Evolutionary conservation across 2,113 vertebrate species (phyloP).

Genomic region (Hemiprocne comata): DNA sequence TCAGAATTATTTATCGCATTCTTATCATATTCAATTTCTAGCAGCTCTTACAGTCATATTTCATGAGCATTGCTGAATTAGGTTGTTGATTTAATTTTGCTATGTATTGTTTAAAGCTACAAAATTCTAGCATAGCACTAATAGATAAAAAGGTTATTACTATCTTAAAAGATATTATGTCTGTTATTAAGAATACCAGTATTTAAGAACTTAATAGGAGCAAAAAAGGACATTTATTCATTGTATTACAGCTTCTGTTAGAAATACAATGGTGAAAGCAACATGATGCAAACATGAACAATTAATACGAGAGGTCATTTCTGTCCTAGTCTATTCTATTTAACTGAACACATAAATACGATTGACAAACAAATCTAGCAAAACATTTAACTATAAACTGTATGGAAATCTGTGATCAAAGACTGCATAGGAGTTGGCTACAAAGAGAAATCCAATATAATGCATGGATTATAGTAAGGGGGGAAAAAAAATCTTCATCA

Average conservation of each 20-base stretch:
- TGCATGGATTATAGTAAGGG: not conserved
- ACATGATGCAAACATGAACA: not conserved
- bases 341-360: not conserved
- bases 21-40: not conserved
- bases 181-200: not conserved
- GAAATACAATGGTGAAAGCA: not conserved
- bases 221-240: not conserved
- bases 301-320: not conserved
- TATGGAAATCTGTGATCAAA: not conserved
- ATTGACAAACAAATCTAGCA: not conserved
- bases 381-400: not conserved
- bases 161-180: not conserved
- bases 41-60: not conserved
- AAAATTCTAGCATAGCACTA: not conserved
- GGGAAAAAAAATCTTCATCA: not conserved
- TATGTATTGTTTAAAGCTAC: not conserved
- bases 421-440: not conserved
- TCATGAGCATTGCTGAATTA: not conserved
- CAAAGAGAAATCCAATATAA: not conserved
- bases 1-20: not conserved
- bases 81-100: not conserved
- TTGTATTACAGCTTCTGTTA: not conserved
- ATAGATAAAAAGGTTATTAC: not conserved
- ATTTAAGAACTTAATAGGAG: not conserved
- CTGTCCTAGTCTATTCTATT: not conserved